phyloP scores from a whole-genome alignment of 2,888 invertebrate genomes.

The Halictus ligatus region DNA sequence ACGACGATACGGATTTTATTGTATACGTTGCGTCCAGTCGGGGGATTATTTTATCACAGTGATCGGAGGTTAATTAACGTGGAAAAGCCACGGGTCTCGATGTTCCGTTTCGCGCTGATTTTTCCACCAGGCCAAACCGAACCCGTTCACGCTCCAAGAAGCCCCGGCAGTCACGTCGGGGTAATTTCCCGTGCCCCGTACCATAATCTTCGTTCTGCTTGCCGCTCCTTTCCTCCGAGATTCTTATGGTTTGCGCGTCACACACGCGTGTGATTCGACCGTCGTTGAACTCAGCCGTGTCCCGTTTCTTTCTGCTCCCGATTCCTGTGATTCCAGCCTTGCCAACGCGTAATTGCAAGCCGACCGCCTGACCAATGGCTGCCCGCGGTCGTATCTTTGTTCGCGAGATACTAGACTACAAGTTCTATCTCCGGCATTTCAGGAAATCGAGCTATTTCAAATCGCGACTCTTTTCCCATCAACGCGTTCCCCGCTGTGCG shows the following conservation, averaged over 20 bases:
- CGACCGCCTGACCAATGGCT: not conserved
- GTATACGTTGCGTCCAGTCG: not conserved
- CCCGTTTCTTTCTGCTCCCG: slow-evolving; percentile 39
- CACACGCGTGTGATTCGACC: slow-evolving; percentile 41
- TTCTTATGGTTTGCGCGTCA: slow-evolving; percentile 40
- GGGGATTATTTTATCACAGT: not conserved
- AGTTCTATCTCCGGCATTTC: not conserved
- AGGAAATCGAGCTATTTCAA: not conserved
- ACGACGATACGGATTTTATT: not conserved
- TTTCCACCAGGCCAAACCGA: slow-evolving; percentile 21
- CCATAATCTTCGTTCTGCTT: slow-evolving; percentile 53
- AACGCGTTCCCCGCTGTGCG: too few species aligned
- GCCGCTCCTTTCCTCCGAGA: slow-evolving; percentile 45
- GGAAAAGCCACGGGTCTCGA: not conserved
- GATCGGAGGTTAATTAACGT: not conserved
- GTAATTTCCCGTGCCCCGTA: slow-evolving; percentile 59
- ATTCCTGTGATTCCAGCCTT: slow-evolving; percentile 48
- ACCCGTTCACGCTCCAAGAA: slow-evolving; percentile 42
- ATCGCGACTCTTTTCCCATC: not conserved
- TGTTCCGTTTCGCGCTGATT: slow-evolving; percentile 2
- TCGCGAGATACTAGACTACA: not conserved
- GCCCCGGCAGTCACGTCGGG: slow-evolving; percentile 16
- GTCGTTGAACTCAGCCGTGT: slow-evolving; percentile 41
- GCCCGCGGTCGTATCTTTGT: not conserved
- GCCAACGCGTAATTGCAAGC: slow-evolving; percentile 53